Evolutionary conservation across 2,797 vertebrate genomes (phyloP).

Genomic region (Anableps anableps): DNA sequence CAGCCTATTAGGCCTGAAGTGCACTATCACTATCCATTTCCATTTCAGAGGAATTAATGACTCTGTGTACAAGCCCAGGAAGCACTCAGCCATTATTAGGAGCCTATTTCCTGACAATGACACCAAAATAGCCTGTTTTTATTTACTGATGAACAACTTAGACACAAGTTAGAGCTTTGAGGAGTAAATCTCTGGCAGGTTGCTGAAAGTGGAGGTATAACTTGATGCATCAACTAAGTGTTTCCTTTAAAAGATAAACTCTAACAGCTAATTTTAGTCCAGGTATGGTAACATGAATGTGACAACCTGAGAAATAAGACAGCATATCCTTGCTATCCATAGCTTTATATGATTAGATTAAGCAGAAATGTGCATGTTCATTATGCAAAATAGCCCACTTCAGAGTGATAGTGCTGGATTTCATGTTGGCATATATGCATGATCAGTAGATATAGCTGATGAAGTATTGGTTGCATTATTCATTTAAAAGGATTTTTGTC

Average conservation of each 20-base stretch:
- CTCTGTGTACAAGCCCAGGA: slow-evolving; percentile 40
- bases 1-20: slow-evolving; percentile 31
- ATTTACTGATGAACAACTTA: slow-evolving; percentile 19
- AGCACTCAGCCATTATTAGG: slow-evolving; percentile 58
- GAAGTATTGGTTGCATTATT: background rate
- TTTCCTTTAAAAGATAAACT: background rate
- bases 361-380: background rate
- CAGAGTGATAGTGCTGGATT: background rate
- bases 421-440: background rate
- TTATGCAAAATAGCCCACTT: background rate
- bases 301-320: background rate
- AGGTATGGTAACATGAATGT: background rate
- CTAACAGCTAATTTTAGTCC: background rate
- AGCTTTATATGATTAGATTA: background rate
- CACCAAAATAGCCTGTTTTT: slow-evolving; percentile 38
- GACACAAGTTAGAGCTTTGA: slow-evolving; percentile 12
- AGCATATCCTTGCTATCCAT: background rate
- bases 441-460: background rate
- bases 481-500: background rate
- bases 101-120: slow-evolving; percentile 56
- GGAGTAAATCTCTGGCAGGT: slow-evolving; percentile 24
- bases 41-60: slow-evolving; percentile 58
- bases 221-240: background rate
- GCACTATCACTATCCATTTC: slow-evolving; percentile 56
- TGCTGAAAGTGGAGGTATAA: slow-evolving; percentile 15